phyloP scores from a whole-genome alignment of 2,797 vertebrate species.

The Forpus xanthops region DNA sequence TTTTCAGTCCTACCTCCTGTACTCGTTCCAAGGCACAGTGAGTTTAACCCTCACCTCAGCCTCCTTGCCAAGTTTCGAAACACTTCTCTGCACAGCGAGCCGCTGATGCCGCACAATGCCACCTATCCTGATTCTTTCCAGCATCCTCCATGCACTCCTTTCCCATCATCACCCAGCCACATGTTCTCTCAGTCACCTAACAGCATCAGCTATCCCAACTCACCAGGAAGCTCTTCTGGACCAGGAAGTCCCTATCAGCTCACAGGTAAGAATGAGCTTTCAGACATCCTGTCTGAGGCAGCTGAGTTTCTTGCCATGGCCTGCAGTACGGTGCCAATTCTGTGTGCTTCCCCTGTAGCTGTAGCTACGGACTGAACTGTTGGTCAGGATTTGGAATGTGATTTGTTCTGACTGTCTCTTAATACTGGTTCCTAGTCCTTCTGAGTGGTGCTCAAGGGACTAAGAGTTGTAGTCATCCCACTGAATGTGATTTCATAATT shows the following conservation, averaged over 20 bases:
- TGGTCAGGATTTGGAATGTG: background rate
- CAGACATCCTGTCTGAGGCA: background rate
- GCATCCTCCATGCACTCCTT: slow-evolving; percentile 82
- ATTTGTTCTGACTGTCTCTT: background rate
- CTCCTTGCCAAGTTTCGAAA: slow-evolving; percentile 94
- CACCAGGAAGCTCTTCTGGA: slow-evolving; percentile 87
- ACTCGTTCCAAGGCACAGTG: slow-evolving; percentile 94
- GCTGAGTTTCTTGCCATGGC: background rate
- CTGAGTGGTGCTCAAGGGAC: background rate
- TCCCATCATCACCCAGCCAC: slow-evolving; percentile 79
- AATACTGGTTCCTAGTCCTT: background rate
- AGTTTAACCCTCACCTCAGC: slow-evolving; percentile 98
- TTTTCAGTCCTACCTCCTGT: slow-evolving; percentile 92
- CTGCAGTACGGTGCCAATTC: background rate
- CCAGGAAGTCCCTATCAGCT: slow-evolving; percentile 91
- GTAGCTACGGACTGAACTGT: background rate
- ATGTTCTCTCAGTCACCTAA: slow-evolving; percentile 86
- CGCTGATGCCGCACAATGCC: slow-evolving; percentile 95
- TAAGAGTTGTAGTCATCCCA: background rate
- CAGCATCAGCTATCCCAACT: slow-evolving; percentile 86
- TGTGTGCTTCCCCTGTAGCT: background rate
- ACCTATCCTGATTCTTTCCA: slow-evolving; percentile 95
- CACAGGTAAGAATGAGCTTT: slow-evolving; percentile 78
- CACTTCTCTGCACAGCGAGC: slow-evolving; percentile 90
- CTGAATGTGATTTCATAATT: background rate